These are phyloP conservation scores for Phalacrocorax aristotelis DNA, from an alignment of 2,113 vertebrate genomes.

Conservation along the genomic window DNA sequence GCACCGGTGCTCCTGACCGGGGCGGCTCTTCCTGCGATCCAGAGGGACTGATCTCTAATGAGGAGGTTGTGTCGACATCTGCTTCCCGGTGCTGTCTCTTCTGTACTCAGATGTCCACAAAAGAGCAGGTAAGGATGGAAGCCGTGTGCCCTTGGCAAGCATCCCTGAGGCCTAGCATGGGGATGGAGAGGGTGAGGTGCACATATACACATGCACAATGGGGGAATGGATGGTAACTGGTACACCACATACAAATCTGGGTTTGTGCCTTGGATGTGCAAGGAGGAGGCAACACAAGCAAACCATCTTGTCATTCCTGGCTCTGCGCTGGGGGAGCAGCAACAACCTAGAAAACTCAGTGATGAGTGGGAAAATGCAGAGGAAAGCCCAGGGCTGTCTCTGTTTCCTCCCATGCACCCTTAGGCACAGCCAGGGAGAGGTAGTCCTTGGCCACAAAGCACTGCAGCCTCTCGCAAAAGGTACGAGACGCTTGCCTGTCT, in stretches of 20 bases:
- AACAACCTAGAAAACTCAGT: background rate
- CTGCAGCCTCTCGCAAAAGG: background rate
- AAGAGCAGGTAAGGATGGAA: background rate
- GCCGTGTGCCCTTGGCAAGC: background rate
- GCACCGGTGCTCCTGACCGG: background rate
- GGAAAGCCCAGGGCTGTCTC: background rate
- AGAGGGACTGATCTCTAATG: background rate
- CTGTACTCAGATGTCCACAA: background rate
- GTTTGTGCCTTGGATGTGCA: background rate
- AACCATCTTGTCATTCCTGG: background rate
- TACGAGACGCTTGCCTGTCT: background rate
- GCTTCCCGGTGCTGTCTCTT: background rate
- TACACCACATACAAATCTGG: accelerated
- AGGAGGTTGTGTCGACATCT: background rate
- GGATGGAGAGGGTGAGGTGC: background rate
- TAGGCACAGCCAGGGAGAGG: background rate
- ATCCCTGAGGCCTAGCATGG: background rate
- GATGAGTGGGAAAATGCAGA: background rate
- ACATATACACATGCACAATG: accelerated
- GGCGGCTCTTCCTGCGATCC: background rate
- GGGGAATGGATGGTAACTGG: background rate
- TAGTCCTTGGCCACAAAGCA: background rate
- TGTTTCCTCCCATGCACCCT: accelerated
- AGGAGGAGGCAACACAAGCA: background rate
- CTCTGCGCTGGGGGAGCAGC: background rate